Percentiles rank a stretch among this genome's conserved stretches.
Evolutionary conservation across 2,888 invertebrate species (phyloP).

Genomic region (Baccha elongata): DNA sequence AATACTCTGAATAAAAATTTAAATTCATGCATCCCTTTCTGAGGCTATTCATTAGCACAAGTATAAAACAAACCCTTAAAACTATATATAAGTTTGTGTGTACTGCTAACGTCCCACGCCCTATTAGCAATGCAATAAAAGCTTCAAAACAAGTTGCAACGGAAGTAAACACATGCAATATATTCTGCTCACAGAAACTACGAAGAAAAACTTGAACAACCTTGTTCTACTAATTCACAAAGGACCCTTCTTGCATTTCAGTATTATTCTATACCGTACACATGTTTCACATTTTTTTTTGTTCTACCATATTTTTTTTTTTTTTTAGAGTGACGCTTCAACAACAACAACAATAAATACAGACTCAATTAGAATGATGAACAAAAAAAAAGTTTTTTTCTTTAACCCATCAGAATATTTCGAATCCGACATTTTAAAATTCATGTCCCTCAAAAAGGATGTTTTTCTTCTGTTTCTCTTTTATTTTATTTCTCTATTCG

Average conservation of each 20-base stretch:
- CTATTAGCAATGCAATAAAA: background rate
- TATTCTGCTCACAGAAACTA: background rate
- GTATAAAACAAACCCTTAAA: background rate
- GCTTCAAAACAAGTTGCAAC: background rate
- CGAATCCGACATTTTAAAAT: background rate
- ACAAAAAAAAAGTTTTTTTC: background rate
- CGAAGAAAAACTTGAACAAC: conserved; percentile 9
- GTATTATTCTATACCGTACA: background rate
- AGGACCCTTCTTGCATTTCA: conserved; percentile 1
- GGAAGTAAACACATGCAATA: background rate
- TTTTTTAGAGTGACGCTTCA: background rate
- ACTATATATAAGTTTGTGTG: too few relatives aligned
- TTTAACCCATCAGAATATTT: background rate
- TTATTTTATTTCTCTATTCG: background rate
- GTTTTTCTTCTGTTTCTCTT: background rate
- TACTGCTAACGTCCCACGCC: background rate
- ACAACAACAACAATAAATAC: background rate
- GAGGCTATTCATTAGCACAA: background rate
- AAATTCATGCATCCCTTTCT: background rate
- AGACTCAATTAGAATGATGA: conserved; percentile 6
- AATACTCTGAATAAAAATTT: too few relatives aligned
- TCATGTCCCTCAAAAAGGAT: background rate
- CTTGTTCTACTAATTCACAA: conserved; percentile 24
- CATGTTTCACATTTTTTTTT: background rate
- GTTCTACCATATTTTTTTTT: too few relatives aligned